phyloP scores from a whole-genome alignment of 2,113 vertebrate genomes.

The Oceanites oceanicus region DNA sequence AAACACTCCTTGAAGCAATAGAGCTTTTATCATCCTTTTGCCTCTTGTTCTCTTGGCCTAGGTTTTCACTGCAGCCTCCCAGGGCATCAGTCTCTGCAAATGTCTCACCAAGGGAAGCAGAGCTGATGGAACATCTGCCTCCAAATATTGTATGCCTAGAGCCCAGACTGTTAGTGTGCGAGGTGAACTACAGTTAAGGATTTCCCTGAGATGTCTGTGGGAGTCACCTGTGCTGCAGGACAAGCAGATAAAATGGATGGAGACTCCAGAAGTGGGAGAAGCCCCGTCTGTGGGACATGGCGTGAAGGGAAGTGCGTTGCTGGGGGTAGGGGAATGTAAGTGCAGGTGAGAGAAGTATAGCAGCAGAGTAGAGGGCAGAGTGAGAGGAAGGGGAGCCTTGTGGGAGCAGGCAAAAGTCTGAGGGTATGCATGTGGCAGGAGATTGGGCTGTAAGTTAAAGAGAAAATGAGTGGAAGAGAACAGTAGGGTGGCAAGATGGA shows the following conservation, averaged over 20 bases:
- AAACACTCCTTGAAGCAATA: neutral
- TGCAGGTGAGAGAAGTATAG: neutral
- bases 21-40: neutral
- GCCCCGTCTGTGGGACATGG: neutral
- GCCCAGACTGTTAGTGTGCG: neutral
- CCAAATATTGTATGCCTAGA: neutral
- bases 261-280: neutral
- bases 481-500: neutral
- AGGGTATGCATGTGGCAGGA: neutral
- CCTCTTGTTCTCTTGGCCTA: neutral
- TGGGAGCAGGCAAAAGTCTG: neutral
- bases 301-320: neutral
- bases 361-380: neutral
- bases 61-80: neutral
- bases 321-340: neutral
- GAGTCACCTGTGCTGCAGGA: neutral
- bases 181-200: neutral
- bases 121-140: neutral
- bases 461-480: neutral
- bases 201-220: neutral
- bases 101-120: neutral
- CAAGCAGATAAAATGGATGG: neutral
- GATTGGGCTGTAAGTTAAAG: neutral
- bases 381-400: neutral
- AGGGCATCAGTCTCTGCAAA: neutral